Base-by-base conservation (phyloP, 2,888 invertebrate species). In the Drosophila fulvimacula region DNA sequence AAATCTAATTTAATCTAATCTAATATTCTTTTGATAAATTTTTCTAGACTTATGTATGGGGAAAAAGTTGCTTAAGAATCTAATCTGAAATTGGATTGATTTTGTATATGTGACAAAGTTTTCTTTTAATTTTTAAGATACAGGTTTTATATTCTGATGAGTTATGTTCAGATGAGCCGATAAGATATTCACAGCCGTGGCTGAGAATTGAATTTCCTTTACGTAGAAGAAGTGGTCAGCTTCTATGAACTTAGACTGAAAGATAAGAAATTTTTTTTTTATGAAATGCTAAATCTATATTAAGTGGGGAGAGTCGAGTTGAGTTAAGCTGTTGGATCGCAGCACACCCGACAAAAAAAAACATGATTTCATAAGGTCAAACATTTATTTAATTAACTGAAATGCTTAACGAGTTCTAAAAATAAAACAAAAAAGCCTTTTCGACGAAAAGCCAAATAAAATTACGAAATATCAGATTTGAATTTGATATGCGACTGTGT, bases 401-500 rank as follows among this genome's bases (percentile, higher is more conserved):
- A 61, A 51, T 46, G 49, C 71, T 76, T 55, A 62, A 72, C 56
- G 61, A 72, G 51, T 53, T 70, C 39, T 49, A 42, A 11, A 48
- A 58, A 39, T 11, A 34, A 34, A 17, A 59, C 17, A 19, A 13
- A 52, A 30, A 61, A 51, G 34, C 15, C 34, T 64, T 67, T 81
- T 72, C 55, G 64, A n/a, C 60, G 79, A 78, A 80, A 81, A 61
- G 39, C 42, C 56, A 11, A 51, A 24, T 1, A 30, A 34, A 10
- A 34, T 67, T 63, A 7, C 27, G 65, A 67, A 41, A 41, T 61
- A 67, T 65, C 34, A 66, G 79, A 84, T 81, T 69, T 48, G 44
- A 30, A 64, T 65, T 66, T 71, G 81, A 77, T 81, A 81, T 56
- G 51, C 51, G 65, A 55, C 69, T 56, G 30, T 66, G 81, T 76